Base-by-base conservation (phyloP, 1,140 invertebrate species). In the Drosophila saltans region DNA sequence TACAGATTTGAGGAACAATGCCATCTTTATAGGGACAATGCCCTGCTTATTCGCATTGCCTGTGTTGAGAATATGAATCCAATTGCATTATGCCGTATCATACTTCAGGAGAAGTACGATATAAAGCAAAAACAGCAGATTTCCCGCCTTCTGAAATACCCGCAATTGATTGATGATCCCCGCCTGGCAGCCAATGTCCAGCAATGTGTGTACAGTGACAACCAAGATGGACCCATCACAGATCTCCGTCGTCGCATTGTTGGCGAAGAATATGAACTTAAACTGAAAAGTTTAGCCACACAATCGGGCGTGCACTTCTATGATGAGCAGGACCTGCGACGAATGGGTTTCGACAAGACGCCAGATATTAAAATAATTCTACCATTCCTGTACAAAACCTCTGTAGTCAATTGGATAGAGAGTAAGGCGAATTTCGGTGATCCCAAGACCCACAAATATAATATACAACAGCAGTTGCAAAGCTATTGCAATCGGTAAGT, bases 391-490 rank as follows among this genome's bases (percentile, higher is more conserved):
- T 94, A 98, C 30, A 95, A 97, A 93, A 97, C 96, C 5, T 95
- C 95, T 88, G 94, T 98, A 24, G 94, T 99, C 0, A 98, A 98
- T 92, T 99, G 98, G 98, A 97, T 99, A 72, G 98, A 99, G 93
- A 98, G 97, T 74, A 99, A 99, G 93, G 98, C 98, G 8, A 94
- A 97, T 40, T 99, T 99, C 94, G 98, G 97, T 3, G 97, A 97
- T 93, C 93, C 95, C 69, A 94, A 96, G 74, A 95, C 95, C 66
- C 98, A 99, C 93, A 94, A 95, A 52, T 94, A 94, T n/a, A 98
- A 98, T 92, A 93, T 97, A 26, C 96, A 96, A 86, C 96, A 97
- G 88, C 98, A 99, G 91, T 95, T 96, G 76, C 94, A 95, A 73
- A 97, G 97, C 90, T 99, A 99, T 91, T 97, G 96, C 95, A 99